phyloP scores from a whole-genome alignment of 2,113 vertebrate species.

The Grus americana region DNA sequence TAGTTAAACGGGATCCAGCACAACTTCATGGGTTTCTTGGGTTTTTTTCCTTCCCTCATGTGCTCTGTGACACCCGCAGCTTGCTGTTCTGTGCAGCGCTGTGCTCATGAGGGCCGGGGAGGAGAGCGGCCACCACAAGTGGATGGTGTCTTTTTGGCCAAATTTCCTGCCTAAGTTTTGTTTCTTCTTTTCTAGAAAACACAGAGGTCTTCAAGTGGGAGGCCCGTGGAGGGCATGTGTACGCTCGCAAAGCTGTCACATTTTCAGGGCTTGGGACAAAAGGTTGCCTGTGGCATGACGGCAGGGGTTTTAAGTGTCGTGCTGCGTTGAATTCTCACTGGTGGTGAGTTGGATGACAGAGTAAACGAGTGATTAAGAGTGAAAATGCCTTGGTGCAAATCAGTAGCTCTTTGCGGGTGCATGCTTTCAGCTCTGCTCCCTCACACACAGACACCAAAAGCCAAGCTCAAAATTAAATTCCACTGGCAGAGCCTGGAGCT shows the following conservation, averaged over 20 bases:
- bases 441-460: background rate
- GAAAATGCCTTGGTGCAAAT: background rate
- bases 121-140: background rate
- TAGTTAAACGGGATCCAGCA: background rate
- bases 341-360: background rate
- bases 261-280: background rate
- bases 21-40: accelerated
- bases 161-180: background rate
- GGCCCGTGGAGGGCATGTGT: too few species aligned
- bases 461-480: background rate
- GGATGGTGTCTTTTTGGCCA: background rate
- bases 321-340: accelerated
- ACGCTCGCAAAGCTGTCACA: background rate
- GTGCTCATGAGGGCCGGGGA: background rate
- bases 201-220: background rate
- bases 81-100: background rate
- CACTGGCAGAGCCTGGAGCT: background rate
- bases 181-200: background rate
- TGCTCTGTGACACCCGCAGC: accelerated
- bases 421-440: background rate
- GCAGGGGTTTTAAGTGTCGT: accelerated
- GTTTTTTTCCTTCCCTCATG: accelerated
- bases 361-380: background rate
- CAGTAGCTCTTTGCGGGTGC: background rate
- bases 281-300: accelerated